These are phyloP conservation scores for Epicampocera succincta DNA, from an alignment of 2,888 invertebrate genomes.

Conservation along the genomic window DNA sequence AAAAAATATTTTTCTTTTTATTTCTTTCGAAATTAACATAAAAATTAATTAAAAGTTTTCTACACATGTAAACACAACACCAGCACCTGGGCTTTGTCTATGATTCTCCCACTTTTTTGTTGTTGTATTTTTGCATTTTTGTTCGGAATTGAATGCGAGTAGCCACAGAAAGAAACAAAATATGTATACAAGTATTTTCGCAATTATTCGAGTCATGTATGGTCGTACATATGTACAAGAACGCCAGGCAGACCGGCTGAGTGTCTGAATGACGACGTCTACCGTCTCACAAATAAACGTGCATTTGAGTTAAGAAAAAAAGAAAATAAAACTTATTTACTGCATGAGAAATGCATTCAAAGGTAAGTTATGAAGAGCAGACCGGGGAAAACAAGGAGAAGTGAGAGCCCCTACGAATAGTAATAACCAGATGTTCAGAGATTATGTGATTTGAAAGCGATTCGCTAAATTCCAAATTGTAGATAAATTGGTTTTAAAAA, in stretches of 20 bases:
- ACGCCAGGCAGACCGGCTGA: not conserved
- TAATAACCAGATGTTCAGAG: no score
- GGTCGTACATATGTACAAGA: not conserved
- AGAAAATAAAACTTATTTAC: conserved; percentile 32
- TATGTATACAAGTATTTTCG: no score
- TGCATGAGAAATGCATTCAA: conserved; percentile 29
- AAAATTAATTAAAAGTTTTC: conserved; percentile 57
- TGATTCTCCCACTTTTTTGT: conserved; percentile 9
- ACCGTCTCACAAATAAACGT: conserved; percentile 5
- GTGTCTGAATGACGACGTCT: not conserved
- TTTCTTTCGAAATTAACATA: conserved; percentile 44
- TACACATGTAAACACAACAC: conserved; percentile 56
- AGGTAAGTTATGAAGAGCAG: conserved; percentile 4
- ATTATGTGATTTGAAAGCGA: no score
- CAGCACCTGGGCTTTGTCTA: conserved; percentile 53
- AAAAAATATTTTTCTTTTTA: not conserved
- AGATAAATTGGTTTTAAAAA: no score
- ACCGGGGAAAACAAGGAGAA: conserved; percentile 1
- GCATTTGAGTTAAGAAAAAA: conserved; percentile 26
- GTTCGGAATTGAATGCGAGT: conserved; percentile 10
- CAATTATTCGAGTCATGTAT: conserved; percentile 61
- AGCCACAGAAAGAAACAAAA: conserved; percentile 37
- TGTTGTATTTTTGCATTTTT: conserved; percentile 30
- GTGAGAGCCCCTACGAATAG: not conserved
- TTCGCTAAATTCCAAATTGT: no score